phyloP scores from a whole-genome alignment of 2,888 invertebrate species.

The Elegia similella region DNA sequence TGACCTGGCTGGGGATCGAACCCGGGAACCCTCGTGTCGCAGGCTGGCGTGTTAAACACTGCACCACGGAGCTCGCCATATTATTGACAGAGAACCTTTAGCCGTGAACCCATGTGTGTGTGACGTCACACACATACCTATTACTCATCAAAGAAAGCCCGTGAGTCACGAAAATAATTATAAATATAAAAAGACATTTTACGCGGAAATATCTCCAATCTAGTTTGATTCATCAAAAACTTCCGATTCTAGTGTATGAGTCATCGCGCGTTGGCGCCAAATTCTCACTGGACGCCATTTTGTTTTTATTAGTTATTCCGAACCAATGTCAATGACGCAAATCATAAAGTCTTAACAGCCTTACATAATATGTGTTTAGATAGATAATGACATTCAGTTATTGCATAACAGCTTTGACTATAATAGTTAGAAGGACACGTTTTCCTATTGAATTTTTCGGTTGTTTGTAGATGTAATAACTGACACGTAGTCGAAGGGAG shows the following conservation, averaged over 20 bases:
- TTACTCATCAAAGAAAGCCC: background rate
- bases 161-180: constrained; percentile 19
- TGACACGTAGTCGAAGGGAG: no score
- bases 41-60: no score
- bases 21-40: no score
- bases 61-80: no score
- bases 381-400: background rate
- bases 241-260: constrained; percentile 21
- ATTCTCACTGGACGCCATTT: constrained; percentile 24
- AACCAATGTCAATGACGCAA: constrained; percentile 28
- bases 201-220: constrained; percentile 22
- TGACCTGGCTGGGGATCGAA: no score
- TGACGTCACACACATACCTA: background rate
- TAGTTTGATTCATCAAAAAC: constrained; percentile 31
- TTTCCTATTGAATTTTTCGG: background rate
- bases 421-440: no score
- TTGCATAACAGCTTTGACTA: background rate
- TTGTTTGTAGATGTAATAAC: no score
- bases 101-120: background rate
- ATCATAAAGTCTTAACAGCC: background rate
- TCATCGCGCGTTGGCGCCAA: constrained; percentile 28
- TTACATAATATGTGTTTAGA: constrained; percentile 6
- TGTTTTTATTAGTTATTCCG: constrained; percentile 25
- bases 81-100: no score
- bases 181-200: constrained; percentile 3